Evolutionary conservation across 1,140 invertebrate species (phyloP).

Genomic region (Drosophila pruinosa): DNA sequence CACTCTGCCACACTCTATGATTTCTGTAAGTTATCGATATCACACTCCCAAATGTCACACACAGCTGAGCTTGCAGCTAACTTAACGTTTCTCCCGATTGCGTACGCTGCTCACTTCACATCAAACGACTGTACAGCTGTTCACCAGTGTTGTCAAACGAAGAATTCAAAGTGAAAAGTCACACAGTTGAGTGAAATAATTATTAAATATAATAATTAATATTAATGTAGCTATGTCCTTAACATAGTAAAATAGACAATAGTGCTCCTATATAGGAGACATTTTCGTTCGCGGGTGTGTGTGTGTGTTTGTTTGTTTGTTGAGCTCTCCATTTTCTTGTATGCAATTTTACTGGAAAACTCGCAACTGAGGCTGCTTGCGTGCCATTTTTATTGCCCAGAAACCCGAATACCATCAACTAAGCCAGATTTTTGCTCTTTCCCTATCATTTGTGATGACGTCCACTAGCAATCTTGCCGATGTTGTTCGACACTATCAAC

Average conservation of each 20-base stretch:
- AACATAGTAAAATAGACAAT: constrained; percentile 6
- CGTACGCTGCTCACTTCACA: constrained; percentile 4
- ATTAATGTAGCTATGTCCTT: constrained; percentile 16
- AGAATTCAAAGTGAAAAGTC: constrained; percentile 40
- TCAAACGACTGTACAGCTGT: constrained; percentile 15
- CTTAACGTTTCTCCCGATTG: constrained; percentile 20
- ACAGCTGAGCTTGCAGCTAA: constrained; percentile 30
- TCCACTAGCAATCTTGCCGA: constrained; percentile 69
- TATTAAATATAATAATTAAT: constrained; percentile 10
- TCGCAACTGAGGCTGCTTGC: constrained; percentile 53
- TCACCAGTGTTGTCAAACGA: constrained; percentile 29
- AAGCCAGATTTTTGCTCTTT: constrained; percentile 15
- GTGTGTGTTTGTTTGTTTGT: constrained; percentile 1
- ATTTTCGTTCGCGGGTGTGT: constrained; percentile 7
- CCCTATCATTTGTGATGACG: constrained; percentile 40
- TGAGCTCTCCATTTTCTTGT: background rate
- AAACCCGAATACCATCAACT: constrained; percentile 6
- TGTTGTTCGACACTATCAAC: constrained; percentile 85
- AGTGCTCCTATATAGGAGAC: constrained; percentile 21
- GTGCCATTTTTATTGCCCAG: constrained; percentile 52
- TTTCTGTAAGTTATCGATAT: constrained; percentile 43
- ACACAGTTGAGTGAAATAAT: constrained; percentile 39
- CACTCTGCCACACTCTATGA: constrained; percentile 42
- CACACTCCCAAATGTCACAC: constrained; percentile 10
- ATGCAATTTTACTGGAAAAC: constrained; percentile 21